Conservation (phyloP, 2,797 vertebrate species). For the Phaenicophaeus curvirostris region DNA sequence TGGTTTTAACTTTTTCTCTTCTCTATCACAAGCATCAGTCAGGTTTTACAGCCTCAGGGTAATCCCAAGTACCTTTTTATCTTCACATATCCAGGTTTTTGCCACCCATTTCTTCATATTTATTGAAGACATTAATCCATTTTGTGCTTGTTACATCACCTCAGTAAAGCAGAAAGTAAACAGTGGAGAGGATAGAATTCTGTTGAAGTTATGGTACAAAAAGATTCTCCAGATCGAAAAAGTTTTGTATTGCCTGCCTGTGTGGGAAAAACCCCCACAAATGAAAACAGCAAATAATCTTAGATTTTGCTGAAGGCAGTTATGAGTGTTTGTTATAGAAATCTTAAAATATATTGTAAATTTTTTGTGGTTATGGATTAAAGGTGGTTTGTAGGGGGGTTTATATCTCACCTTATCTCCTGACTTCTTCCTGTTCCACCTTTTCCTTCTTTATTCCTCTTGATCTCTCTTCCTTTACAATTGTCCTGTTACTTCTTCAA, state of each 20-base stretch:
- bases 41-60: background rate
- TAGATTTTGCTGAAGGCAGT: background rate
- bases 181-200: background rate
- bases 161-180: background rate
- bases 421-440: background rate
- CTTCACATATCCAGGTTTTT: background rate
- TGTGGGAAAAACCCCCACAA: background rate
- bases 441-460: background rate
- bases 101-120: background rate
- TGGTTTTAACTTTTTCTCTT: slow-evolving; percentile 37
- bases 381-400: background rate
- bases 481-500: background rate
- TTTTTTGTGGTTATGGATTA: background rate
- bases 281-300: background rate
- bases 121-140: background rate
- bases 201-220: background rate
- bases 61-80: background rate
- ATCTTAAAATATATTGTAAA: background rate
- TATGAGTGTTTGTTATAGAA: background rate
- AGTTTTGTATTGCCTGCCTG: background rate
- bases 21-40: background rate
- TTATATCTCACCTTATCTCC: background rate
- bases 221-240: background rate
- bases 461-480: background rate
- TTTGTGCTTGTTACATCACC: background rate